Evolutionary conservation across 2,113 vertebrate genomes (phyloP), one percentile per base, ranked within the genome.

Genomic region (Delphinapterus leucas): DNA sequence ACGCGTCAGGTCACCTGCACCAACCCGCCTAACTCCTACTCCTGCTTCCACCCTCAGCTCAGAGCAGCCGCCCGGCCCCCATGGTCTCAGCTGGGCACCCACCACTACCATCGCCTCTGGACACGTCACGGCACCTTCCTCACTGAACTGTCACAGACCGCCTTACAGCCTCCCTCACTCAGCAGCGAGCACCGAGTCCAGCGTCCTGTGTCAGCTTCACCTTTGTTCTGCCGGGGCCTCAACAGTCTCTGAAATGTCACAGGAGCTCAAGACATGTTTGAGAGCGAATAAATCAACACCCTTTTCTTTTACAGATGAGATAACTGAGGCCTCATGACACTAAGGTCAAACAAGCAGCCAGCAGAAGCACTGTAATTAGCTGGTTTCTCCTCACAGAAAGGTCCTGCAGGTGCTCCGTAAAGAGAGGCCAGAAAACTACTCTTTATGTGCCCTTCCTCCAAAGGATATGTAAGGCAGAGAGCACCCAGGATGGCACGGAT

Each of bases 341-440:
- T 47, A 41, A 82, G 14, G 41, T 47, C 68, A 76, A 83, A 92
- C 25, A 84, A 47, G 63, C 21, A 58, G 67, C 77, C 94, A 86
- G 79, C 8, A 91, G 83, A 80, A 85, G 33, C 44, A 8, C 79
- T 94, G 18, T 86, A 65, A 73, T 86, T 38, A 96, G 92, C 76
- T 63, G 28, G 61, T n/a, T 83, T 93, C 65, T 95, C 20, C 20
- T 41, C 36, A 47, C 28, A 38, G 80, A 70, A 93, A 83, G n/a
- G 70, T 67, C 86, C 88, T 41, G 21, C 5, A 36, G 38, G 31
- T 41, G 73, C 11, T 82, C 68, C 55, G 13, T 1, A 2, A 81
- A 81, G 49, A 71, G 73, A 68, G 38, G 23, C 49, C 11, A 31
- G 47, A 63, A 93, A 85, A n/a, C 77, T 47, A 49, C n/a, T 3